A percentile compares a stretch with the other conserved stretches of the same genome.
These are phyloP conservation scores for Solea solea DNA, from an alignment of 2,113 vertebrate genomes.

Conservation along the genomic window DNA sequence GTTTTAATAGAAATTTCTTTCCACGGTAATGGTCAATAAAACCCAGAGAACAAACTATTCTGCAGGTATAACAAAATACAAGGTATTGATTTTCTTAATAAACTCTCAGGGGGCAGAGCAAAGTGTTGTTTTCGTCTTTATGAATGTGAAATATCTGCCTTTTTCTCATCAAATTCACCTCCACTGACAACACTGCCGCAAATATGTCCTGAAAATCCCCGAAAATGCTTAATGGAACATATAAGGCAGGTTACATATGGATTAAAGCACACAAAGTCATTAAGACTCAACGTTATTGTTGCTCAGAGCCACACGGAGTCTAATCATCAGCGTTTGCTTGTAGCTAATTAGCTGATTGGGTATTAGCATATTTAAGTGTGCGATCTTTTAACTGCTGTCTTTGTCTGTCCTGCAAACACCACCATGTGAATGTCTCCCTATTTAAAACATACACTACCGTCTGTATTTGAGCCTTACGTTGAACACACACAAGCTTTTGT, in stretches of 20 bases:
- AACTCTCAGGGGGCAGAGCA: not conserved
- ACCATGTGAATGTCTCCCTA: too few species aligned
- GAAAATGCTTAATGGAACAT: constrained; percentile 12
- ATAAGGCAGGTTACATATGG: constrained; percentile 27
- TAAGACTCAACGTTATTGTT: constrained; percentile 49
- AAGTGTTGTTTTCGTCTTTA: not conserved
- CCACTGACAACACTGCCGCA: not conserved
- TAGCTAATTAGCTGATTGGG: constrained; percentile 58
- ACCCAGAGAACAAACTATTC: constrained; percentile 2
- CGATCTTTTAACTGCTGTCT: not conserved
- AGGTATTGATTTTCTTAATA: not conserved
- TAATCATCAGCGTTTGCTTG: constrained; percentile 48
- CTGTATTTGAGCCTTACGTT: too few species aligned
- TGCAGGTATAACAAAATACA: constrained; percentile 20
- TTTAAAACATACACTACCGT: too few species aligned
- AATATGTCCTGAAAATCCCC: constrained; percentile 5
- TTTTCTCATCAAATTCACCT: not conserved
- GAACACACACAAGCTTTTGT: too few species aligned
- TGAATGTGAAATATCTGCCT: constrained; percentile 6
- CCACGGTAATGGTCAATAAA: constrained; percentile 37
- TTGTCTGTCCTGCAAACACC: too few species aligned
- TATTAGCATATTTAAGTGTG: constrained; percentile 31
- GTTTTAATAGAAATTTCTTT: constrained; percentile 30
- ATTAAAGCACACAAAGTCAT: constrained; percentile 45
- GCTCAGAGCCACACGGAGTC: constrained; percentile 34